A percentile compares a stretch with the other conserved stretches of the same genome.
phyloP scores from a whole-genome alignment of 1,140 invertebrate genomes.

The Macrostomum lignano region DNA sequence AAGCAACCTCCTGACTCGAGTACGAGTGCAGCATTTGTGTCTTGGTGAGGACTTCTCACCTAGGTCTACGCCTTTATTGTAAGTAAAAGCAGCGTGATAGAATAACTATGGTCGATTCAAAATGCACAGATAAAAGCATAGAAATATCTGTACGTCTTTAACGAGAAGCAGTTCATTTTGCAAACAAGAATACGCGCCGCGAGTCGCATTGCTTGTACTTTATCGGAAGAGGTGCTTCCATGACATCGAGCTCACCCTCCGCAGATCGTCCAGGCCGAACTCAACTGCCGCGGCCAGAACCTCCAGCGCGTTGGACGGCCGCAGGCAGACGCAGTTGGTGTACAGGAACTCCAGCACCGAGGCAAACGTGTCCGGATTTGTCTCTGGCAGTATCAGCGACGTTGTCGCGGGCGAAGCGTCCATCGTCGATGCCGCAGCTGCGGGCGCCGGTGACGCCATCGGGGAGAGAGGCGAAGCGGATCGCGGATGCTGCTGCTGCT shows the following conservation, averaged over 20 bases:
- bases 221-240: neutral
- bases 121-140: too few species aligned
- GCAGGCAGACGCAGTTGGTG: slow-evolving; percentile 18
- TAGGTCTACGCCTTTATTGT: too few species aligned
- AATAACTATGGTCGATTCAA: too few species aligned
- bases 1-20: slow-evolving; percentile 1
- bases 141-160: too few species aligned
- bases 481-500: slow-evolving; percentile 8
- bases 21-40: too few species aligned
- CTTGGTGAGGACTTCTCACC: too few species aligned
- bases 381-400: slow-evolving; percentile 19
- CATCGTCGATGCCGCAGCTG: too few species aligned
- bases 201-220: neutral
- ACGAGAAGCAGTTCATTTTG: too few species aligned
- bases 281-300: neutral
- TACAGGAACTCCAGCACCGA: slow-evolving; percentile 24
- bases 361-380: slow-evolving; percentile 16
- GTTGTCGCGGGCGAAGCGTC: slow-evolving; percentile 13
- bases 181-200: too few species aligned
- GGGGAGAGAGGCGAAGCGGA: slow-evolving; percentile 7
- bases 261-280: neutral
- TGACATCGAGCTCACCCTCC: neutral
- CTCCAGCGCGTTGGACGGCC: slow-evolving; percentile 14
- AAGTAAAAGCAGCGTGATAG: too few species aligned
- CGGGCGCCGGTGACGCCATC: too few species aligned